Conservation (phyloP, 2,797 vertebrate genomes). For the Peromyscus nudipes region DNA sequence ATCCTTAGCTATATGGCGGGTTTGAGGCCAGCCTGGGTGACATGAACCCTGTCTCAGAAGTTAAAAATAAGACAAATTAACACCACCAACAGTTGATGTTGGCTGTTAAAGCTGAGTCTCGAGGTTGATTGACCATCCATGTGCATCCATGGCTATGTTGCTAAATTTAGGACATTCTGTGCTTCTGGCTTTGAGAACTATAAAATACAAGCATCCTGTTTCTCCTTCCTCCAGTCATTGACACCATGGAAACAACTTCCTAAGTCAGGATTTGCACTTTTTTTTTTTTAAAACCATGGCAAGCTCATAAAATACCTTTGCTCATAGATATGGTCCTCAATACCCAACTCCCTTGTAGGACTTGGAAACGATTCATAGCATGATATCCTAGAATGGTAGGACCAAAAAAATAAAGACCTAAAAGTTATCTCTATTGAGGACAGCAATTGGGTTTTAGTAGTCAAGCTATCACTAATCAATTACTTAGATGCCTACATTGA, state of each 20-base stretch:
- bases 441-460: neutral
- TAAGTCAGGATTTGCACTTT: neutral
- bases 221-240: neutral
- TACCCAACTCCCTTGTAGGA: neutral
- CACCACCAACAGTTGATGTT: neutral
- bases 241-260: constrained; percentile 4
- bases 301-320: constrained; percentile 18
- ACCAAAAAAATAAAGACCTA: neutral
- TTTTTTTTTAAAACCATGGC: too few species aligned
- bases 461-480: neutral
- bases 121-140: neutral
- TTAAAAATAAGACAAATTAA: neutral
- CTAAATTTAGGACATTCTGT: neutral
- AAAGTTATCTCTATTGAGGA: neutral
- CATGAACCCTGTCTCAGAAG: neutral
- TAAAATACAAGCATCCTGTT: neutral
- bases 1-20: neutral
- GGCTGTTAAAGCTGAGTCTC: neutral
- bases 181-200: neutral
- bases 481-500: neutral
- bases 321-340: neutral
- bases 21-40: neutral
- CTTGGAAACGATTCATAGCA: constrained; percentile 4
- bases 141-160: too few species aligned
- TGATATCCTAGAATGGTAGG: neutral